Conservation (phyloP, 2,797 vertebrate species). For the Sebastes matsubarae region DNA sequence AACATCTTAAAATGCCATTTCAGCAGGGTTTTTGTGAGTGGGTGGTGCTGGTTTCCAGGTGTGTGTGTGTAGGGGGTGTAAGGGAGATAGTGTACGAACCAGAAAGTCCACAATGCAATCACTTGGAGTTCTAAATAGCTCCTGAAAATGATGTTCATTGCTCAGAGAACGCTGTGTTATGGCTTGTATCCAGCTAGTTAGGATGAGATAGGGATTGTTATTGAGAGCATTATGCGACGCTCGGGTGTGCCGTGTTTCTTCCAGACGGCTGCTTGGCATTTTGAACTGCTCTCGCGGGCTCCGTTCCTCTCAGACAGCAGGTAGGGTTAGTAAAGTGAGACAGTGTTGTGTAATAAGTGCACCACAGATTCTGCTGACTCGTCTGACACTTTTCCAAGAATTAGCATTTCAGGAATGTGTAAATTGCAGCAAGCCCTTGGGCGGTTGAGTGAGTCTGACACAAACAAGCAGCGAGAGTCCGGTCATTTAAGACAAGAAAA, state of each 20-base stretch:
- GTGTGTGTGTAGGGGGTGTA: not conserved
- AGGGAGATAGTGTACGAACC: not conserved
- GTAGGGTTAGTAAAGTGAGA: conserved; percentile 40
- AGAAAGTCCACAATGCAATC: conserved; percentile 26
- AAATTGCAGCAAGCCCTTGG: not conserved
- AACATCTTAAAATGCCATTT: conserved; percentile 58
- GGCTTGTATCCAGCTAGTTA: conserved; percentile 45
- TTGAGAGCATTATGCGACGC: conserved; percentile 37
- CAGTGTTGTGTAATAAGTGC: conserved; percentile 26
- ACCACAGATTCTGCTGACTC: conserved; percentile 42
- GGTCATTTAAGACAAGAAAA: not conserved
- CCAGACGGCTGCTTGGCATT: not conserved
- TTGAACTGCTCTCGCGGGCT: conserved; percentile 17
- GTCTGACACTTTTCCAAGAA: conserved; percentile 22
- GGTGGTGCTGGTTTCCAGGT: conserved; percentile 38
- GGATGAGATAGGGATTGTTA: conserved; percentile 39
- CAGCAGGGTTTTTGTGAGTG: conserved; percentile 19
- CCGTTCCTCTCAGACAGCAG: conserved; percentile 31
- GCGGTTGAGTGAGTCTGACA: not conserved
- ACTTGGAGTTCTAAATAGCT: conserved; percentile 40
- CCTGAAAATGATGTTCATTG: conserved; percentile 41
- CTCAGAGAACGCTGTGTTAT: conserved; percentile 33
- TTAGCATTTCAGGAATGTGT: conserved; percentile 27
- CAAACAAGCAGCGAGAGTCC: not conserved
- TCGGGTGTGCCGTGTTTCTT: not conserved